These are phyloP conservation scores for Vireo altiloquus DNA, from an alignment of 2,113 vertebrate genomes.

Conservation along the genomic window DNA sequence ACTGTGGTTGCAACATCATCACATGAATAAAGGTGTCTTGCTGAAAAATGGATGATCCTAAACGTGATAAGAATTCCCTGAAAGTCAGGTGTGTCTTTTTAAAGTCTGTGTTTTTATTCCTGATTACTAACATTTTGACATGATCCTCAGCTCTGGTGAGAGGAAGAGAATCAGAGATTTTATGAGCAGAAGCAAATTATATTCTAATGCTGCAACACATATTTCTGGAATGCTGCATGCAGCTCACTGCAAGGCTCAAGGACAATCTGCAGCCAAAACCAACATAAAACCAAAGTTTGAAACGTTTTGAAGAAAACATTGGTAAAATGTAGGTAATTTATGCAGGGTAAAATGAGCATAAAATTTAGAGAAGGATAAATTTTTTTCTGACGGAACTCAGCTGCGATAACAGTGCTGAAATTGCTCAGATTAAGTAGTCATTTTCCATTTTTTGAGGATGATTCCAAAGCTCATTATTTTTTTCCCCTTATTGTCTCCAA, in stretches of 20 bases:
- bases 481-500: neutral
- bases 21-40: neutral
- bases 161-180: neutral
- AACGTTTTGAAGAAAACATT: neutral
- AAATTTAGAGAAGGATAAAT: neutral
- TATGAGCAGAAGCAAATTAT: neutral
- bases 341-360: neutral
- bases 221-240: neutral
- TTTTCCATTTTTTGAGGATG: neutral
- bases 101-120: neutral
- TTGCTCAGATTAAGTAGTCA: neutral
- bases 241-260: neutral
- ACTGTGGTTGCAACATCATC: neutral
- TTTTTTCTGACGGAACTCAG: neutral
- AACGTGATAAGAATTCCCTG: neutral
- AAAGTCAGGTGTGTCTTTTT: neutral
- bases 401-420: neutral
- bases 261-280: neutral
- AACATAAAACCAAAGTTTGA: neutral
- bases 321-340: neutral
- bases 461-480: neutral
- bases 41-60: neutral
- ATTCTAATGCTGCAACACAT: neutral
- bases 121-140: neutral
- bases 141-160: neutral